phyloP scores from a whole-genome alignment of 2,888 invertebrate genomes.

The Leptopilina myrica region DNA sequence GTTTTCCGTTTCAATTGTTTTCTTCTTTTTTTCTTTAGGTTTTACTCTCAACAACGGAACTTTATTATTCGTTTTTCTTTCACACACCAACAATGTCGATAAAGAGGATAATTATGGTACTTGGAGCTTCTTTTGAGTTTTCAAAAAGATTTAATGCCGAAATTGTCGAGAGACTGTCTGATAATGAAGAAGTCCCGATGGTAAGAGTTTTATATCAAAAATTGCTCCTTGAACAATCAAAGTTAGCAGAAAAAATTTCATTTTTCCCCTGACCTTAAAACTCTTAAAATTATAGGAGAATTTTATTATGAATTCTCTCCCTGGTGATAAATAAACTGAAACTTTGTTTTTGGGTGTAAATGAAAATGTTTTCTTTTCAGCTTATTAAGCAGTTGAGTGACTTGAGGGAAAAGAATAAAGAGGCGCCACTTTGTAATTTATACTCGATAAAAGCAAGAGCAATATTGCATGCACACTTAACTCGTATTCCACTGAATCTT shows the following conservation, averaged over 20 bases:
- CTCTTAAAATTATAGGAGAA: too few relatives aligned
- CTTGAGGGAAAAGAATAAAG: slow-evolving; percentile 97
- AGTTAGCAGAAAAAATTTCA: too few relatives aligned
- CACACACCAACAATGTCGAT: slow-evolving; percentile 97
- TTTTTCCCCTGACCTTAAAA: too few relatives aligned
- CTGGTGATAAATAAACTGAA: too few relatives aligned
- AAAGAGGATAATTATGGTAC: slow-evolving; percentile 96
- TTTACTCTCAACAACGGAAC: slow-evolving; percentile 95
- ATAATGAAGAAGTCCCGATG: slow-evolving; percentile 95
- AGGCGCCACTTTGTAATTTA: slow-evolving; percentile 92
- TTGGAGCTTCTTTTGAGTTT: slow-evolving; percentile 98
- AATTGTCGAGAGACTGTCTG: slow-evolving; percentile 93
- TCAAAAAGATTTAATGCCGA: slow-evolving; percentile 96
- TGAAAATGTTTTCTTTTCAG: slow-evolving; percentile 76
- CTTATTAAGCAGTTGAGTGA: slow-evolving; percentile 94
- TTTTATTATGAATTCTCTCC: too few relatives aligned
- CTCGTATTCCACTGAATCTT: slow-evolving; percentile 87
- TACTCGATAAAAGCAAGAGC: slow-evolving; percentile 97
- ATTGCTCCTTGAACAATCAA: not conserved
- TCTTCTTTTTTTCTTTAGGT: slow-evolving; percentile 78
- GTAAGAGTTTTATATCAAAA: slow-evolving; percentile 77
- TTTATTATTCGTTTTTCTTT: slow-evolving; percentile 97
- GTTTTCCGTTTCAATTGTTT: not conserved
- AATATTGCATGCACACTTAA: slow-evolving; percentile 95
- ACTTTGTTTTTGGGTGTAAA: too few relatives aligned